Base-by-base conservation (phyloP, 2,797 vertebrate genomes). In the Enteromius mattozi region DNA sequence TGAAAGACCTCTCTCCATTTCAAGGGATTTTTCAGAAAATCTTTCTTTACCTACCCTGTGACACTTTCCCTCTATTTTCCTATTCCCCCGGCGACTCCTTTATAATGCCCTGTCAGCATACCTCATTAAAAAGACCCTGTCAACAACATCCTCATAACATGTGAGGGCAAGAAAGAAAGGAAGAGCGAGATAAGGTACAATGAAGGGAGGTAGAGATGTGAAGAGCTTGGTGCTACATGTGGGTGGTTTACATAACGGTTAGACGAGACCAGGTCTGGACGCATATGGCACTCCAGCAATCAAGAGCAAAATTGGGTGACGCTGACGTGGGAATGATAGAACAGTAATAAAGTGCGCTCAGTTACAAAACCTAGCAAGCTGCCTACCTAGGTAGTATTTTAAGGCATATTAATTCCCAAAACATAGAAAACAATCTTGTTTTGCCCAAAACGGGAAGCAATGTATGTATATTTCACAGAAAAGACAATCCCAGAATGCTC, bases 191-290 rank as follows among this genome's bases (percentile, higher is more conserved):
- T 45, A 70, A 12, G 49, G 35, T 75, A 81, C 72, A 77, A 70
- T 42, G 84, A 68, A 68, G 37, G 74, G 69, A 70, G 63, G 65
- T 47, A 69, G 70, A 82, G 70, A 75, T 76, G 30, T 6, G 27
- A 70, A 91, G 87, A 89, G 90, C 88, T 88, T 90, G 90, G 92
- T 88, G 65, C 85, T 89, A 88, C 35, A 63, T 88, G 94, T 95
- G 91, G 95, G 94, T 93, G 93, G 92, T 92, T 95, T 95, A 91
- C 90, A 93, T 95, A 95, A 95, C 90, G 86, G 85, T 81, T 84
- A 88, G 88, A 88, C 59, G 86, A 89, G 88, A 89, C 87, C 75
- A 80, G 89, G 88, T 87, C 90, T 80, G 90, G 88, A 91, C 91
- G 92, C 91, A 90, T 90, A 90, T 88, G 61, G 90, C 87, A 88